Conservation (phyloP, 2,113 vertebrate genomes). For the Scytalopus superciliaris region DNA sequence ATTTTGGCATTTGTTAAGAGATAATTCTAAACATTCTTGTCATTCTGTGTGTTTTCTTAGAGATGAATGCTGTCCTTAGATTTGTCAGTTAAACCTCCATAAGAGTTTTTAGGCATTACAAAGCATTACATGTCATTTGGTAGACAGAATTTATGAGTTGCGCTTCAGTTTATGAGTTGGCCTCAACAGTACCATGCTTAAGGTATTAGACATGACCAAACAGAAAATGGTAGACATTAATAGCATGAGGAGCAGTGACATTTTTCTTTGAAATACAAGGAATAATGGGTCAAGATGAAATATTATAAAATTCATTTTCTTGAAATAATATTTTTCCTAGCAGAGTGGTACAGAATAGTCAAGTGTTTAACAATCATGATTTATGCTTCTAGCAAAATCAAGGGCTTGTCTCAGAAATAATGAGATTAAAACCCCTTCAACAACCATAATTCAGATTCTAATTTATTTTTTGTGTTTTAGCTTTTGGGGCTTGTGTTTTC, state of each 20-base stretch:
- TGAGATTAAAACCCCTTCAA: not conserved
- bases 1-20: not conserved
- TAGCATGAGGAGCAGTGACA: not conserved
- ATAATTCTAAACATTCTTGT: not conserved
- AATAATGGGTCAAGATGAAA: constrained; percentile 14
- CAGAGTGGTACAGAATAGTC: not conserved
- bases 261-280: constrained; percentile 5
- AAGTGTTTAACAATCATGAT: not conserved
- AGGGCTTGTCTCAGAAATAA: constrained; percentile 19
- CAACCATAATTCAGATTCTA: not conserved
- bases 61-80: not conserved
- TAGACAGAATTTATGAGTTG: not conserved
- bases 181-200: not conserved
- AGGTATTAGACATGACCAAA: not conserved
- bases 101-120: not conserved
- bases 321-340: constrained; percentile 35
- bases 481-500: not conserved
- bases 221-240: not conserved
- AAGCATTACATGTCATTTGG: not conserved
- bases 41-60: not conserved
- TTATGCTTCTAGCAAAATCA: constrained; percentile 25
- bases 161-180: not conserved
- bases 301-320: constrained; percentile 12
- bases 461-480: not conserved
- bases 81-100: not conserved